Evolutionary conservation across 2,113 vertebrate genomes (phyloP).

Genomic region (Misgurnus mizolepis): DNA sequence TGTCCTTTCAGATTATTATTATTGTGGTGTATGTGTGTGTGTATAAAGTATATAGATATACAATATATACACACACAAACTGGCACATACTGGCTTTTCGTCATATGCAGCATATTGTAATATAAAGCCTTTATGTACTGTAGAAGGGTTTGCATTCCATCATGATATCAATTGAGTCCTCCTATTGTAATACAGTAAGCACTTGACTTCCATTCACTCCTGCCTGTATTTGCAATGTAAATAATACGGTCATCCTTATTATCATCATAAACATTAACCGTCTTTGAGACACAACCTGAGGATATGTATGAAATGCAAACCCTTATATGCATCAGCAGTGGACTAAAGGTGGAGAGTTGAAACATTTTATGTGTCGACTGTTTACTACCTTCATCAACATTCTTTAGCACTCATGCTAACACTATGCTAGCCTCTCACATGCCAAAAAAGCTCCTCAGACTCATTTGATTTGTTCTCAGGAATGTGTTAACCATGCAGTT

Average conservation of each 20-base stretch:
- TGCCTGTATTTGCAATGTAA: conserved; percentile 43
- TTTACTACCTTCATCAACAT: conserved; percentile 21
- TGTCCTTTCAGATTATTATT: conserved; percentile 32
- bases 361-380: conserved; percentile 17
- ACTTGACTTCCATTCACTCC: conserved; percentile 31
- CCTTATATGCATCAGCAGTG: conserved; percentile 32
- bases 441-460: conserved; percentile 33
- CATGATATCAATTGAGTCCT: conserved; percentile 18
- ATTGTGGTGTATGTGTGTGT: not conserved
- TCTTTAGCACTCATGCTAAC: conserved; percentile 34
- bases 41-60: not conserved
- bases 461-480: conserved; percentile 51
- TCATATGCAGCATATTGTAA: conserved; percentile 35
- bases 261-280: conserved; percentile 20
- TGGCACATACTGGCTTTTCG: conserved; percentile 25
- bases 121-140: conserved; percentile 18
- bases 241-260: conserved; percentile 28
- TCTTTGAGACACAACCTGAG: not conserved
- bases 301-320: conserved; percentile 51
- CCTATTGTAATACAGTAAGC: conserved; percentile 30
- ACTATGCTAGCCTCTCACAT: conserved; percentile 39
- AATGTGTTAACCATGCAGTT: conserved; percentile 36
- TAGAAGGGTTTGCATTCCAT: conserved; percentile 52
- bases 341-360: too few species aligned
- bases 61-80: not conserved